Evolutionary conservation across 2,113 vertebrate species (phyloP).

Genomic region (Motacilla alba): DNA sequence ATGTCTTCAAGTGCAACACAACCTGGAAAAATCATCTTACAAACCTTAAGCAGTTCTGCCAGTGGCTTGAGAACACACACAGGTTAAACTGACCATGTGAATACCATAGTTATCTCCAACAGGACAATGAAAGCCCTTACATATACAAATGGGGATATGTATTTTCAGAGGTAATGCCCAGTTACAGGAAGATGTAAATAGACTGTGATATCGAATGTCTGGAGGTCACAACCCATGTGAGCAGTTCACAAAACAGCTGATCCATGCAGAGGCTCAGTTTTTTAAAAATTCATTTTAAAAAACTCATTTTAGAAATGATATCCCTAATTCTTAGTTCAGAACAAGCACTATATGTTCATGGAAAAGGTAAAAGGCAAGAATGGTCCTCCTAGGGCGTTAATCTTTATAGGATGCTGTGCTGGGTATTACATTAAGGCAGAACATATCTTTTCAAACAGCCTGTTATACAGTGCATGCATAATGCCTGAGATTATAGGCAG

Average conservation of each 20-base stretch:
- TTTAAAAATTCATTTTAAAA: not conserved
- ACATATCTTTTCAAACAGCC: not conserved
- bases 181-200: not conserved
- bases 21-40: not conserved
- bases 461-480: not conserved
- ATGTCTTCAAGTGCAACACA: not conserved
- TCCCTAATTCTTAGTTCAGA: not conserved
- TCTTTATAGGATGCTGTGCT: not conserved
- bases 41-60: not conserved
- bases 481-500: not conserved
- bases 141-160: not conserved
- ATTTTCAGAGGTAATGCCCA: not conserved
- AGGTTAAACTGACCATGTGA: not conserved
- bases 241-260: not conserved
- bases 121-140: not conserved
- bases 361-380: not conserved
- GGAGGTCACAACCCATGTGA: not conserved
- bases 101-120: not conserved
- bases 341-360: not conserved
- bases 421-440: not conserved
- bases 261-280: not conserved
- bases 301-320: not conserved
- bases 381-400: not conserved
- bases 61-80: not conserved
- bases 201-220: not conserved